phyloP scores from a whole-genome alignment of 2,113 vertebrate species.

The Cariama cristata region DNA sequence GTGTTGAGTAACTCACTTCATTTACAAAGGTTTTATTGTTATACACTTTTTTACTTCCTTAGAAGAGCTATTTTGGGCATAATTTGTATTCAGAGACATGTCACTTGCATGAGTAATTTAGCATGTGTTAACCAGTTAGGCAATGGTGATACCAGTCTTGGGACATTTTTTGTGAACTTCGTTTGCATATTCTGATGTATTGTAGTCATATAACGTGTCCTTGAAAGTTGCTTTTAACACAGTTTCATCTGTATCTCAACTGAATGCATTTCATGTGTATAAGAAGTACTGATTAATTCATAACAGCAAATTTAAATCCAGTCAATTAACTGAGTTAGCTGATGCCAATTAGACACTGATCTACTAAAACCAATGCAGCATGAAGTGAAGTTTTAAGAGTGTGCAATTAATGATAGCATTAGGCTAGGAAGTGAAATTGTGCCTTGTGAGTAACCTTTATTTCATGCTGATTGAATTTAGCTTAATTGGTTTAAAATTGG shows the following conservation, averaged over 20 bases:
- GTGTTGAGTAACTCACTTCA: not conserved
- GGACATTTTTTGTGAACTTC: not conserved
- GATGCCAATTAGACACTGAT: not conserved
- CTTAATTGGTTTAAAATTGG: constrained; percentile 18
- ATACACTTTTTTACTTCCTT: not conserved
- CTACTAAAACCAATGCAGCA: constrained; percentile 13
- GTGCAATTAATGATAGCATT: not conserved
- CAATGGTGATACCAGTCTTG: not conserved
- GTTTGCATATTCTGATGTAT: not conserved
- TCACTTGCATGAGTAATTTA: not conserved
- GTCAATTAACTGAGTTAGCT: not conserved
- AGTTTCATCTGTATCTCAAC: not conserved
- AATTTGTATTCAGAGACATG: not conserved
- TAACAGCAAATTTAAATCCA: not conserved
- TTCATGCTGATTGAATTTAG: not conserved
- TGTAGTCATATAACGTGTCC: not conserved
- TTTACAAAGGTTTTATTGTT: not conserved
- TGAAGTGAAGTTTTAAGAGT: not conserved
- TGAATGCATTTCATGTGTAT: not conserved
- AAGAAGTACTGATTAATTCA: not conserved
- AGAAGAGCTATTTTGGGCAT: not conserved
- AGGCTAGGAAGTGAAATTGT: not conserved
- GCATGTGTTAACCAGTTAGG: not conserved
- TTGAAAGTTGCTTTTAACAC: not conserved
- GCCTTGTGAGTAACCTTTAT: not conserved